Base-by-base conservation (phyloP, 2,888 invertebrate species). In the Dugesia japonica region DNA sequence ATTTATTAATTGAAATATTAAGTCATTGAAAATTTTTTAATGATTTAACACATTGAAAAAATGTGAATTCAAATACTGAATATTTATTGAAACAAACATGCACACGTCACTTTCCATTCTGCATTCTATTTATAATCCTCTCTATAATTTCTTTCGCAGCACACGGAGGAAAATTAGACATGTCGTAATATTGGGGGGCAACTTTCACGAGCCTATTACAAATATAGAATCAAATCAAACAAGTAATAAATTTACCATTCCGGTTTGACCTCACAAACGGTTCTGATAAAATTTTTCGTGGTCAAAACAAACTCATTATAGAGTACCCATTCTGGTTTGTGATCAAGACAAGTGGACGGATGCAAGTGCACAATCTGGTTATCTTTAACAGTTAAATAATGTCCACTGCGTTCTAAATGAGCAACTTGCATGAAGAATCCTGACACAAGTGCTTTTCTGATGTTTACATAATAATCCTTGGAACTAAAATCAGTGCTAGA, bases 341-440 rank as follows among this genome's bases (percentile, higher is more conserved):
- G 98, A 86, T 97, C 97, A 77, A 99, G 88, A 83, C 95, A 97
- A 9, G 97, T 97, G 80, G 95, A 95, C 0, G 98, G 98, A 87
- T 99, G 98, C 71, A 99, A 88, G 85, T 97, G 97, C 0, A 99
- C 98, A 79, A 93, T 90, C 87, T 99, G 98, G 87, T 97, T 97
- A 87, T 99, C 98, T 85, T 98, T 98, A 79, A 97, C 94, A 0
- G 98, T 98, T 79, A 97, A 87, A 85, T 99, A 99, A 86, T 97
- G 94, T 0, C 98, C 98, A 0, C 92, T 95, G 76, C 95, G 88
- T 84, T 99, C 98, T 80, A 98, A 86, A 86, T 98, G 98, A 0
- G 97, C 98, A 20, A 97, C 95, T 89, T 98, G 98, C 98, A 98
- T 98, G 84, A 99, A 99, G 86, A 95, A 98, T 77, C 98, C 98